Percentiles rank a stretch among this genome's conserved stretches.
These are phyloP conservation scores for Melipona quadrifasciata DNA, from an alignment of 1,140 invertebrate species.

Conservation along the genomic window DNA sequence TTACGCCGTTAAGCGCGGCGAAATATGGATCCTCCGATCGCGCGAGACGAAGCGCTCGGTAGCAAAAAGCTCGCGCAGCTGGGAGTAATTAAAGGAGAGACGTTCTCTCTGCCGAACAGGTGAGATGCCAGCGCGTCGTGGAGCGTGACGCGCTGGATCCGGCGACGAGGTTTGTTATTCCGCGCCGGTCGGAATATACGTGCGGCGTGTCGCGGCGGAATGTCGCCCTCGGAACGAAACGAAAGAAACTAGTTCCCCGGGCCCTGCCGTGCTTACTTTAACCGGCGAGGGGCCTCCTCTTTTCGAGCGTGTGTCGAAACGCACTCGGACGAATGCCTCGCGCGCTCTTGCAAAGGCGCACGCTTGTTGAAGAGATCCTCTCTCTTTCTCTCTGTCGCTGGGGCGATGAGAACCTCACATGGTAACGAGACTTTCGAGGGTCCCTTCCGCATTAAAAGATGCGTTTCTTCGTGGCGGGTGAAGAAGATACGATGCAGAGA, in stretches of 20 bases:
- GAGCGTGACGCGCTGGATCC: too few relatives aligned
- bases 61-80: not conserved
- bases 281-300: constrained; percentile 9
- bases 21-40: too few relatives aligned
- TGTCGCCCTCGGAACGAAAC: not conserved
- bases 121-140: not conserved
- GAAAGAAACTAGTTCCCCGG: constrained; percentile 32
- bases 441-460: constrained; percentile 35
- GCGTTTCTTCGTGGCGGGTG: constrained; percentile 8
- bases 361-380: constrained; percentile 50
- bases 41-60: too few relatives aligned
- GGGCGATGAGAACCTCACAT: constrained; percentile 10
- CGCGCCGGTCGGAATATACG: not conserved
- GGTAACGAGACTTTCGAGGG: constrained; percentile 53
- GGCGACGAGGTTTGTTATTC: constrained; percentile 28
- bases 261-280: constrained; percentile 5
- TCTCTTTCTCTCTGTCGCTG: constrained; percentile 42
- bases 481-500: not conserved
- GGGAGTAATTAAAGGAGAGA: constrained; percentile 5
- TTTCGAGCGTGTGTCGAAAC: constrained; percentile 46
- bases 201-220: not conserved
- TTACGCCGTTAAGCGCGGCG: too few relatives aligned
- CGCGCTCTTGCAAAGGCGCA: constrained; percentile 50
- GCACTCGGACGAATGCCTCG: not conserved
- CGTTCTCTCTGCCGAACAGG: not conserved